Conservation (phyloP, 2,797 vertebrate species). For the Chelmon rostratus region DNA sequence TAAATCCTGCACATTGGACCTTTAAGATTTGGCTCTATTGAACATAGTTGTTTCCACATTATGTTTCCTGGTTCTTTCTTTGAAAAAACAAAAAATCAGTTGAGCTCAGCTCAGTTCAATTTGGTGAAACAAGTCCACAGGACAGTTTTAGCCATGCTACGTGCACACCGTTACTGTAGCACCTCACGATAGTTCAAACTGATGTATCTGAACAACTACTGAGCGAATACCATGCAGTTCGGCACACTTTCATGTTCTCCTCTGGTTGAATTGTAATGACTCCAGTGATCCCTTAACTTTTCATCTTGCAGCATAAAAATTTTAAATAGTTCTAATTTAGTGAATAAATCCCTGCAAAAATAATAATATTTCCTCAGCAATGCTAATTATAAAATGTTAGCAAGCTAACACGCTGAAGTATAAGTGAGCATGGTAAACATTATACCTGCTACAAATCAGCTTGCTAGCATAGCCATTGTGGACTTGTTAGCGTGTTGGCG, state of each 20-base stretch:
- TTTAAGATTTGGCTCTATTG: slow-evolving; percentile 60
- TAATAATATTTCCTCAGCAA: background rate
- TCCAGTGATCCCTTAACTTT: too few relatives aligned
- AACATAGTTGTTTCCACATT: slow-evolving; percentile 23
- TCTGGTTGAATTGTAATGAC: too few relatives aligned
- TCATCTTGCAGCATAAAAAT: too few relatives aligned
- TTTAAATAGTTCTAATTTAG: too few relatives aligned
- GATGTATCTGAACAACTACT: background rate
- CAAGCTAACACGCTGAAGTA: background rate
- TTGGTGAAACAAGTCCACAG: background rate
- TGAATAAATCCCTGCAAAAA: background rate
- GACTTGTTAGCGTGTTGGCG: background rate
- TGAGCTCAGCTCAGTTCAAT: background rate
- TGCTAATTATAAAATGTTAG: background rate
- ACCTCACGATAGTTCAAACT: background rate
- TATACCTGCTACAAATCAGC: background rate
- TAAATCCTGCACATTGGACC: too few relatives aligned
- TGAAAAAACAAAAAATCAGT: background rate
- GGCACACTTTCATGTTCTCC: too few relatives aligned
- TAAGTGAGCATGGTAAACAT: too few relatives aligned
- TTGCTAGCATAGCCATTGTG: background rate
- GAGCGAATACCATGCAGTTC: too few relatives aligned
- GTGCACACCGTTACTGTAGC: background rate
- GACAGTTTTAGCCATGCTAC: background rate
- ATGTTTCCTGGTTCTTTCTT: background rate